These are phyloP conservation scores for Felis catus DNA, from an alignment of 2,113 vertebrate species.

Conservation along the genomic window DNA sequence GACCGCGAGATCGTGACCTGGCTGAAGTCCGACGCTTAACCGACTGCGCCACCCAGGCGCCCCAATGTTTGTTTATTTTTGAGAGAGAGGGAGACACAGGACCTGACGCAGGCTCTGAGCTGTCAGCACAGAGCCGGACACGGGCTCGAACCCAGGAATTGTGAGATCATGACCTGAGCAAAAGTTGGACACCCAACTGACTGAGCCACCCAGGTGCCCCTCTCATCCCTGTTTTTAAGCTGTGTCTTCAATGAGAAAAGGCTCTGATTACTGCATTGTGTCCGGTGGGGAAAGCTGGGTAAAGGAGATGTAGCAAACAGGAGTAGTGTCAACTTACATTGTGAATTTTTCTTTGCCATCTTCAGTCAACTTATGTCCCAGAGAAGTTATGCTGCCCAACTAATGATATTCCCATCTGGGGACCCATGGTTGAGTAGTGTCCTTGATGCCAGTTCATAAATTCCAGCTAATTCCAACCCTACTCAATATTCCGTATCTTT, in stretches of 20 bases:
- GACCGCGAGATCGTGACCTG: no score
- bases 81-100: no score
- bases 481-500: slow-evolving; percentile 58
- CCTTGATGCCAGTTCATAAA: neutral
- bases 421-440: neutral
- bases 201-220: no score
- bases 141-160: no score
- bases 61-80: no score
- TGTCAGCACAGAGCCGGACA: no score
- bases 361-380: neutral
- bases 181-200: no score
- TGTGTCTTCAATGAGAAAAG: slow-evolving; percentile 17
- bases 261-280: neutral
- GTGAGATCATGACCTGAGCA: no score
- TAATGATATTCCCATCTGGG: neutral
- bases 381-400: neutral
- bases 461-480: slow-evolving; percentile 37
- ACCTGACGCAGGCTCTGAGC: no score
- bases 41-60: no score
- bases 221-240: neutral
- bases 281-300: neutral
- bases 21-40: no score
- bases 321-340: neutral
- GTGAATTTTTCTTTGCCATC: slow-evolving; percentile 16
- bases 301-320: slow-evolving; percentile 9